These are phyloP conservation scores for Apaloderma vittatum DNA, from an alignment of 2,113 vertebrate species.

Conservation along the genomic window DNA sequence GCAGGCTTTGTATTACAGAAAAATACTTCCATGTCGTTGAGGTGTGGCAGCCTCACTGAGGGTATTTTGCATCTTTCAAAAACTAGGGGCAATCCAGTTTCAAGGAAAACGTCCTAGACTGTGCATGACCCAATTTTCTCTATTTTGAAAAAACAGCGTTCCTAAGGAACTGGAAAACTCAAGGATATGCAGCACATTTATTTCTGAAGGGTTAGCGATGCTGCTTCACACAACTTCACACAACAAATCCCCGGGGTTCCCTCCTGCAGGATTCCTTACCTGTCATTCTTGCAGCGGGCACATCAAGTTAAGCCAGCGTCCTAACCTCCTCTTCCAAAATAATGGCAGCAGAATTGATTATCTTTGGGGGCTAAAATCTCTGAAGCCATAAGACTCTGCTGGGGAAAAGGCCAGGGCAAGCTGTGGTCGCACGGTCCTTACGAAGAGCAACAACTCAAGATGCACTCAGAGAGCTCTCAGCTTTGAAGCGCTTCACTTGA, in stretches of 20 bases:
- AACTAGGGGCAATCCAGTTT: not conserved
- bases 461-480: not conserved
- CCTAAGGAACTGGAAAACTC: not conserved
- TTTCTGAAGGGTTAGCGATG: not conserved
- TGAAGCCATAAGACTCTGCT: constrained; percentile 37
- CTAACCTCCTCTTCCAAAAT: constrained; percentile 70
- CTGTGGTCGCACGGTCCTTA: not conserved
- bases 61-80: not conserved
- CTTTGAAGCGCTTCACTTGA: not conserved
- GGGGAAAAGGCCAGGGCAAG: constrained; percentile 47
- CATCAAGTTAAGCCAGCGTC: constrained; percentile 44
- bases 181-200: not conserved
- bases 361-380: constrained; percentile 64
- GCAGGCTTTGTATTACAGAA: not conserved
- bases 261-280: constrained; percentile 64
- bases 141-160: not conserved
- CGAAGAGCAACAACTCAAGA: constrained; percentile 7
- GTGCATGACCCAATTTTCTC: not conserved
- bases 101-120: not conserved
- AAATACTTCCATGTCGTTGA: not conserved
- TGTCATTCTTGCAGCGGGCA: constrained; percentile 61
- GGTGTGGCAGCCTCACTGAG: not conserved
- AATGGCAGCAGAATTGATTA: constrained; percentile 52
- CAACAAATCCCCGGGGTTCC: not conserved
- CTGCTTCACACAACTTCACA: not conserved